phyloP scores from a whole-genome alignment of 92 coral and sea anemone genomes.

The Heteractis magnifica region DNA sequence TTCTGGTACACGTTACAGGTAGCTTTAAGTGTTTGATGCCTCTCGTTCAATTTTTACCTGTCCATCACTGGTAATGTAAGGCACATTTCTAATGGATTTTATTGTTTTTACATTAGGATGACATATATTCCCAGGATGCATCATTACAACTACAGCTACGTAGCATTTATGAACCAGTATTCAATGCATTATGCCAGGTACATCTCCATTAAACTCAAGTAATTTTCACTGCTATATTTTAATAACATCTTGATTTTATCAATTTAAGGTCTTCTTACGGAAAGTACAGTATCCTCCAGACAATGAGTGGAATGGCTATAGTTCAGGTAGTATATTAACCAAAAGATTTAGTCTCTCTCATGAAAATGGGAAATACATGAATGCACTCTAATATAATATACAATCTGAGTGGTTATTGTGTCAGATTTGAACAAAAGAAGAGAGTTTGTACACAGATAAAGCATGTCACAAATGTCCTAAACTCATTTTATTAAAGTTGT shows the following conservation, averaged over 20 bases:
- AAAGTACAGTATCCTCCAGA: constrained; percentile 96
- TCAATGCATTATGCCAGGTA: constrained; percentile 78
- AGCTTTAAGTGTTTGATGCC: neutral
- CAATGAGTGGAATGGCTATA: constrained; percentile 83
- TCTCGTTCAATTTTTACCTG: neutral
- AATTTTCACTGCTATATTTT: neutral
- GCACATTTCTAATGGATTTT: neutral
- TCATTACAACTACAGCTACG: constrained; percentile 62
- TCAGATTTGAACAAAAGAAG: too few species aligned
- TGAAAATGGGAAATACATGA: neutral
- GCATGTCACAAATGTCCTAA: too few species aligned
- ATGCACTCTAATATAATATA: neutral
- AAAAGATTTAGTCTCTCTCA: neutral
- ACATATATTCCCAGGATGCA: constrained; percentile 72
- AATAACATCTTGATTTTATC: neutral
- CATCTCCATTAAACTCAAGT: too few species aligned
- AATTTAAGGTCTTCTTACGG: constrained; percentile 68
- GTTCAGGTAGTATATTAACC: constrained; percentile 58
- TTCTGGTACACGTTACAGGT: constrained; percentile 96
- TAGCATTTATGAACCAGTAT: constrained; percentile 71
- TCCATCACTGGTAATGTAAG: neutral
- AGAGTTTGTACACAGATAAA: too few species aligned
- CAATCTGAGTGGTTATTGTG: too few species aligned
- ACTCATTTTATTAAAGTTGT: too few species aligned
- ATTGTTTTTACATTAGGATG: constrained; percentile 60